Evolutionary conservation across 1,140 invertebrate genomes (phyloP).

Genomic region (Marisa cornuarietis): DNA sequence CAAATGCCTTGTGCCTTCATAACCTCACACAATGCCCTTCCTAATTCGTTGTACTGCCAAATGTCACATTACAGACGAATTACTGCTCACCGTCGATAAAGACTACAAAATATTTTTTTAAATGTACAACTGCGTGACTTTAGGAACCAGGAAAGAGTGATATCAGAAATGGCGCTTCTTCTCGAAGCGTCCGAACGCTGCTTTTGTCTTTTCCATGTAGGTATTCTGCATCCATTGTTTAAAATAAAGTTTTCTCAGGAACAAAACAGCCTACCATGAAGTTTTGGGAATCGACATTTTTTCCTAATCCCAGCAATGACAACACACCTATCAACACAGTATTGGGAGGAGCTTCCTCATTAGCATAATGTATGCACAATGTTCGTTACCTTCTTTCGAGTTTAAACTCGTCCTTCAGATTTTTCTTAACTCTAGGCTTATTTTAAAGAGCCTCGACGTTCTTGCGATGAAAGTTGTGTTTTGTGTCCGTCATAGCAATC

Average conservation of each 20-base stretch:
- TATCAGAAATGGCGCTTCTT: too few species aligned
- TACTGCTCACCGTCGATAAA: too few species aligned
- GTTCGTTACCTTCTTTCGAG: conserved; percentile 29
- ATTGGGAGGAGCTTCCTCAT: conserved; percentile 13
- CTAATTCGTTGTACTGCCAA: too few species aligned
- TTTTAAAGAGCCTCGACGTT: conserved; percentile 22
- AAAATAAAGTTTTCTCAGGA: neutral
- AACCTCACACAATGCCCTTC: too few species aligned
- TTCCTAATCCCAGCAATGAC: neutral
- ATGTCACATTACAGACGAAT: too few species aligned
- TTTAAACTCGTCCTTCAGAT: conserved; percentile 26
- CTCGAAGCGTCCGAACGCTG: neutral
- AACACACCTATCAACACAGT: conserved; percentile 11
- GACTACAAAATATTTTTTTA: too few species aligned
- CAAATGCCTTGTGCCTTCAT: too few species aligned
- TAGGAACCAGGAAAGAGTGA: too few species aligned
- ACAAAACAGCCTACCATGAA: neutral
- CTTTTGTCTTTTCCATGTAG: neutral
- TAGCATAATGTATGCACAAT: conserved; percentile 35
- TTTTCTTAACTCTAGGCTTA: conserved; percentile 18
- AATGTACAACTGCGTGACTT: too few species aligned
- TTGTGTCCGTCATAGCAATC: conserved; percentile 19
- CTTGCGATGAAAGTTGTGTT: conserved; percentile 24
- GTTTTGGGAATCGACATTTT: neutral
- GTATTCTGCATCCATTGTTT: neutral